Evolutionary conservation across 2,888 invertebrate species (phyloP), one percentile per base, ranked within the genome.

Genomic region (Stenchaetothrips biformis): DNA sequence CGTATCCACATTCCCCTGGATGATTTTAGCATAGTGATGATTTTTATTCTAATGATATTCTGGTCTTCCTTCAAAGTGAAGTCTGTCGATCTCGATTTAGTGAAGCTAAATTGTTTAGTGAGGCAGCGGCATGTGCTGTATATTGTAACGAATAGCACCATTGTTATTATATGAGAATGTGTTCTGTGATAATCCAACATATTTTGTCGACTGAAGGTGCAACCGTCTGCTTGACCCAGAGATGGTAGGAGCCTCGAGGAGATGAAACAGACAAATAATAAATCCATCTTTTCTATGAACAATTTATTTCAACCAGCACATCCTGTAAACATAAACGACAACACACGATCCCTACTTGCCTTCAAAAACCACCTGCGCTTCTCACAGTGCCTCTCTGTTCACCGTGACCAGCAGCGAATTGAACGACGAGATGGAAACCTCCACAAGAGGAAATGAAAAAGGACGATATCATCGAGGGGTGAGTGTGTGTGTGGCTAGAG

Each of bases 371-470:
- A 1, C 37, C 2, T 4, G 37, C 37, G 37, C 37, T 37, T 37
- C 37, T 37, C 37, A 37, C 37, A 37, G 37, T 37, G 37, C 37
- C 37, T 37, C 37, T 37, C 37, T 37, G 37, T 37, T 37, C 37
- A 37, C 37, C 37, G 13, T 13, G 16, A 13, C 53, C 53, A 18
- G 13, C 53, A 11, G 21, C 25, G 25, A 74, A 74, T 74, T 25
- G 67, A 74, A 74, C 21, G 25, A 74, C 67, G 25, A 74, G 67
- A 74, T 74, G 67, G 37, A 74, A 53, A 53, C 53, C 13, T 53
- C 53, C 53, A 53, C 67, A 74, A 25, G 67, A 9, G 67, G 67
- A 74, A 74, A 74, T 74, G 67, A 21, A 74, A 74, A 74, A 53
- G 67, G 67, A 9, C 25, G 67, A 74, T 74, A 74, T 11, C 7